Evolutionary conservation across 1,140 invertebrate genomes (phyloP).

Genomic region (Teleogryllus occipitalis): DNA sequence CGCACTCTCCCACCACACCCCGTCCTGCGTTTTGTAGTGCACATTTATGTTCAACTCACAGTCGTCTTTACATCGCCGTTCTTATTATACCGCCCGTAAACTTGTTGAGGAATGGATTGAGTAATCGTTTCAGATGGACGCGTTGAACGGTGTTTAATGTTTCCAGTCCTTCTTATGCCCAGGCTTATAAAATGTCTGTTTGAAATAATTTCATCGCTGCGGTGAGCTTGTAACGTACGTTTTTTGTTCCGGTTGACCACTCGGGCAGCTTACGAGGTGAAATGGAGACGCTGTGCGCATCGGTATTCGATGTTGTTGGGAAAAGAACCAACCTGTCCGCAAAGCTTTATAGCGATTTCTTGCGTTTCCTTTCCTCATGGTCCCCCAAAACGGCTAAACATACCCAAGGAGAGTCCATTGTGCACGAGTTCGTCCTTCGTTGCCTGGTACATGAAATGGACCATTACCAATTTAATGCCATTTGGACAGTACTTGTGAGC

Average conservation of each 20-base stretch:
- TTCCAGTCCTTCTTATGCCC: background rate
- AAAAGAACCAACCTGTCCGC: no score
- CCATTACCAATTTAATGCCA: no score
- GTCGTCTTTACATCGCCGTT: background rate
- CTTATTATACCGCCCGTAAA: background rate
- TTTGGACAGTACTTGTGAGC: no score
- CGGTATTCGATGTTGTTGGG: background rate
- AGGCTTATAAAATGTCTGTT: background rate
- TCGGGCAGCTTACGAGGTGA: background rate
- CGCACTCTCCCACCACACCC: no score
- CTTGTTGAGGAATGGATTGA: background rate
- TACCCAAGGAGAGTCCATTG: no score
- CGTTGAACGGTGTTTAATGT: background rate
- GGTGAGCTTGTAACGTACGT: background rate
- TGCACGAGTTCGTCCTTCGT: no score
- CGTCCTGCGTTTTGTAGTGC: background rate
- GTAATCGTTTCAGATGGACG: background rate
- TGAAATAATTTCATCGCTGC: background rate
- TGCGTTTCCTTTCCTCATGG: no score
- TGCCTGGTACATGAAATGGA: no score
- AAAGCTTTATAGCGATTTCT: no score
- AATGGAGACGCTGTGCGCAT: background rate
- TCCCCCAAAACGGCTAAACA: no score
- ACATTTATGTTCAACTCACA: background rate
- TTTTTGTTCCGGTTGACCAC: background rate